A percentile compares a stretch with the other conserved stretches of the same genome.
These are phyloP conservation scores for Vultur gryphus DNA, from an alignment of 2,797 vertebrate species.

Conservation along the genomic window DNA sequence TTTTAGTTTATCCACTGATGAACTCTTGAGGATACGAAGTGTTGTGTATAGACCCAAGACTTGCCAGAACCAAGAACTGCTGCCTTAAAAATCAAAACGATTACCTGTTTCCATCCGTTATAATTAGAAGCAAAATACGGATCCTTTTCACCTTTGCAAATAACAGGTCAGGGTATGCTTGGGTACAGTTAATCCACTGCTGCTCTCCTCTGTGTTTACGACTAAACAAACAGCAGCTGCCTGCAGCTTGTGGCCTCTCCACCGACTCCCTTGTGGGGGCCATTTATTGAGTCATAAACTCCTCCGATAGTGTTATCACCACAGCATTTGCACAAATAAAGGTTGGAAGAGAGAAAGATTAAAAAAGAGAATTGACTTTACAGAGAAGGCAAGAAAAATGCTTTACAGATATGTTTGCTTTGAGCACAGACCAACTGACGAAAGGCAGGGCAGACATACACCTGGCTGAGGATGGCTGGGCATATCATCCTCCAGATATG, in stretches of 20 bases:
- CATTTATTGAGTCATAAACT: conserved; percentile 65
- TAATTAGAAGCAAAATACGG: conserved; percentile 30
- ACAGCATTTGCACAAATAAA: conserved; percentile 42
- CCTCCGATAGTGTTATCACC: conserved; percentile 33
- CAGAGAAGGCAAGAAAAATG: not conserved
- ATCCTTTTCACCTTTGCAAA: conserved; percentile 49
- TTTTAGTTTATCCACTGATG: conserved; percentile 28
- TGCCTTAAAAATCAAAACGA: not conserved
- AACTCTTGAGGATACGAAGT: not conserved
- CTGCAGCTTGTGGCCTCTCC: conserved; percentile 47
- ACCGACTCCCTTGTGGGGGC: conserved; percentile 15
- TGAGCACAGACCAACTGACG: fast-evolving
- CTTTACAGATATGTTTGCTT: not conserved
- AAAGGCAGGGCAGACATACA: not conserved
- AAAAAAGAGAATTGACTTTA: not conserved
- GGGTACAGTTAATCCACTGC: conserved; percentile 47
- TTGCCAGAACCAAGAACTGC: not conserved
- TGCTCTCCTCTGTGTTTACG: conserved; percentile 24
- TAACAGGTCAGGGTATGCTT: conserved; percentile 5
- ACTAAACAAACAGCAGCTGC: conserved; percentile 65
- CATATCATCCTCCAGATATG: not conserved
- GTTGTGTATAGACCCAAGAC: not conserved
- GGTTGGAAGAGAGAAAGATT: not conserved
- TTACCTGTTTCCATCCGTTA: not conserved
- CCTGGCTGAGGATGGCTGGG: not conserved